Percentiles rank a stretch among this genome's conserved stretches.
Evolutionary conservation across 2,113 vertebrate genomes (phyloP).

Genomic region (Macquaria ambigua): DNA sequence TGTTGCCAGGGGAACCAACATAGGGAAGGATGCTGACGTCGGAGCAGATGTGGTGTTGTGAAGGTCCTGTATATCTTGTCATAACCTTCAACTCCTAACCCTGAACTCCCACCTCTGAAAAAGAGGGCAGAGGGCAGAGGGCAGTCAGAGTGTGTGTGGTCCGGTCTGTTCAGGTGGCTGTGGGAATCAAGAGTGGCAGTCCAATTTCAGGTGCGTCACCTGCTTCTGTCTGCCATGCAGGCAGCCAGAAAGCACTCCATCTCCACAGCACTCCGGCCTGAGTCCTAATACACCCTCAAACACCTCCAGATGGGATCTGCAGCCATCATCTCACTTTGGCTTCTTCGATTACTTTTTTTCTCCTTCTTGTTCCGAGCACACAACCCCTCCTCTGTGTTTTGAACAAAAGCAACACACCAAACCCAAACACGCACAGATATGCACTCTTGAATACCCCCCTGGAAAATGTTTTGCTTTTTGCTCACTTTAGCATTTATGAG

Average conservation of each 20-base stretch:
- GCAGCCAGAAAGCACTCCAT: constrained; percentile 43
- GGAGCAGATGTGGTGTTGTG: constrained; percentile 22
- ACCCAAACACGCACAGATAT: constrained; percentile 11
- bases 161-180: neutral
- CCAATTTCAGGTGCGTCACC: constrained; percentile 66
- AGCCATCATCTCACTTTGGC: constrained; percentile 32
- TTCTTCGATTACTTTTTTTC: constrained; percentile 16
- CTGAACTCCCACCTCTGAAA: neutral
- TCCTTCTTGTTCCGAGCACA: neutral
- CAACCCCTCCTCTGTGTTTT: constrained; percentile 19
- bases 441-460: constrained; percentile 17
- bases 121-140: neutral
- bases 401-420: constrained; percentile 3
- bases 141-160: neutral
- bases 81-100: constrained; percentile 28
- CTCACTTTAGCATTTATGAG: constrained; percentile 15
- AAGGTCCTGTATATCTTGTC: constrained; percentile 21
- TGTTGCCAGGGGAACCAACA: constrained; percentile 65
- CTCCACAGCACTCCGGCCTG: constrained; percentile 34
- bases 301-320: constrained; percentile 23
- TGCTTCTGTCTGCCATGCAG: constrained; percentile 29
- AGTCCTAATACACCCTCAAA: constrained; percentile 60
- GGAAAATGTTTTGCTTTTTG: constrained; percentile 10
- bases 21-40: constrained; percentile 40
- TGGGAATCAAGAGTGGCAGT: constrained; percentile 58